Evolutionary conservation across 2,797 vertebrate genomes (phyloP).

Genomic region (Hypotaenidia philippensis): DNA sequence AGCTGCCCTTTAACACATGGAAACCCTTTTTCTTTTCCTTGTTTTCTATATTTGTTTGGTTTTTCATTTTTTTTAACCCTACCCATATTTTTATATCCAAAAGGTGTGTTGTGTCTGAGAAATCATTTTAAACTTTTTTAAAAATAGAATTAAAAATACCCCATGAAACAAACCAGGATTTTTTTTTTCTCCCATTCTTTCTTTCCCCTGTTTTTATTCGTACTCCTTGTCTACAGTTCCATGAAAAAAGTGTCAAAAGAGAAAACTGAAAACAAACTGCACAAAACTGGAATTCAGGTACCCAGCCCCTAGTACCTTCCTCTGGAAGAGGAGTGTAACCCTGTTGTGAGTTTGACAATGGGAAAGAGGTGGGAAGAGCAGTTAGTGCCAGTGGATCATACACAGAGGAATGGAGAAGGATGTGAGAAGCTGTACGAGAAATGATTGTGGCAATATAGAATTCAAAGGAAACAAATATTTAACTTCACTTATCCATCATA

Average conservation of each 20-base stretch:
- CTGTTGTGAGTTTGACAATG: not conserved
- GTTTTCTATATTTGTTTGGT: not conserved
- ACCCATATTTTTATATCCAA: not conserved
- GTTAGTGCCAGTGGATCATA: fast-evolving
- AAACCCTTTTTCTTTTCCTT: not conserved
- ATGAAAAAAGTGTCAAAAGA: not conserved
- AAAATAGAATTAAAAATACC: not conserved
- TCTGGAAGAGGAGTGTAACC: not conserved
- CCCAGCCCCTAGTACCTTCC: not conserved
- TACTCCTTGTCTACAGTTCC: not conserved
- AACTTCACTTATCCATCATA: not conserved
- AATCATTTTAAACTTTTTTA: not conserved
- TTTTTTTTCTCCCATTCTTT: not conserved
- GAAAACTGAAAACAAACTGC: not conserved
- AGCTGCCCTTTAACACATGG: not conserved
- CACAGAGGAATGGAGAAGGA: not conserved
- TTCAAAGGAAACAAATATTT: not conserved
- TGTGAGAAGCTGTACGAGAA: not conserved
- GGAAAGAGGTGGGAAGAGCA: not conserved
- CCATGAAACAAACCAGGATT: not conserved
- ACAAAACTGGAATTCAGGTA: not conserved
- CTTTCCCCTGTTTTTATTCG: not conserved
- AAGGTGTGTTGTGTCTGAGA: not conserved
- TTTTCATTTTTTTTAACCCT: not conserved
- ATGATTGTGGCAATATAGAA: not conserved